Evolutionary conservation across 2,797 vertebrate genomes (phyloP).

Genomic region (Muraenolepis orangiensis): DNA sequence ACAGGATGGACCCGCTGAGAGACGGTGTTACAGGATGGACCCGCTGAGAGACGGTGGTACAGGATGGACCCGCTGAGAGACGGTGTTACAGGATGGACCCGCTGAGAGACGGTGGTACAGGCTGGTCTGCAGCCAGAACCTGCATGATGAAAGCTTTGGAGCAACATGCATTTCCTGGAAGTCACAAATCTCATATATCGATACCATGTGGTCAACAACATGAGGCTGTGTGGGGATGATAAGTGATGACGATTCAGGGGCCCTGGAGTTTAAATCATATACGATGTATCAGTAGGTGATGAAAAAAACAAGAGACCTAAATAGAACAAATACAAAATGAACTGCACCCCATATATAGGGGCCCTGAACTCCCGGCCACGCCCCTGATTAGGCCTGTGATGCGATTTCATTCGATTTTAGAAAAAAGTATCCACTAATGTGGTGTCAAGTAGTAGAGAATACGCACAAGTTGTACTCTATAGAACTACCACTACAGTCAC

Average conservation of each 20-base stretch:
- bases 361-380: background rate
- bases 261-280: no score
- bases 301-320: no score
- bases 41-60: no score
- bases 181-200: no score
- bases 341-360: no score
- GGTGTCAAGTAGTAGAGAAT: slow-evolving; percentile 48
- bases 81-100: no score
- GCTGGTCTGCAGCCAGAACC: background rate
- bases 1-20: no score
- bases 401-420: background rate
- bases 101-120: no score
- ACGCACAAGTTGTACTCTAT: slow-evolving; percentile 46
- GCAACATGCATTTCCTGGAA: background rate
- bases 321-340: no score
- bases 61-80: background rate
- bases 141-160: background rate
- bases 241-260: background rate
- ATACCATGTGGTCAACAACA: background rate
- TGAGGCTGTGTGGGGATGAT: background rate
- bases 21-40: background rate
- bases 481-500: background rate
- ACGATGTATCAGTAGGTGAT: no score
- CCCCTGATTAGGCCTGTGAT: background rate
- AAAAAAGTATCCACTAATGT: background rate